Conservation (phyloP, 2,888 invertebrate genomes). For the Chrysotoxum bicinctum region DNA sequence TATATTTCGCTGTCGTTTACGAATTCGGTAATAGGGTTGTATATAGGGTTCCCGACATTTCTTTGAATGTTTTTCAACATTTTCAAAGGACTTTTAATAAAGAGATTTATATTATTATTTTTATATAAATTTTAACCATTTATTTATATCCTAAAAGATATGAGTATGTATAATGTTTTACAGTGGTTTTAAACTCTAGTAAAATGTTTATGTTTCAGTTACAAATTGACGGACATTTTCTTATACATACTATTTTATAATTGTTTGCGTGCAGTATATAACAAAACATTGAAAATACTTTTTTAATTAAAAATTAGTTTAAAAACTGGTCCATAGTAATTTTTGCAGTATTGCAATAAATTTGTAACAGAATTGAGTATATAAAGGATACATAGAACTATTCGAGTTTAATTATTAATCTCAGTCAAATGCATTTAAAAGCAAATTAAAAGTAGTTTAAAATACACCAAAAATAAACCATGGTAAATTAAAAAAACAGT, state of each 20-base stretch:
- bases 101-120: not conserved
- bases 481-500: not conserved
- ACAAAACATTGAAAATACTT: conserved; percentile 1
- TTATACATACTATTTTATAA: not conserved
- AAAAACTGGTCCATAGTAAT: conserved; percentile 18
- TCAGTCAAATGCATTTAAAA: conserved; percentile 60
- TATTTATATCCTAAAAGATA: conserved; percentile 21
- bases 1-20: too few relatives aligned
- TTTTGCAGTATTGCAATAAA: conserved; percentile 13
- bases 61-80: too few relatives aligned
- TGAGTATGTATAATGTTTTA: not conserved
- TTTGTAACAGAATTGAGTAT: conserved; percentile 19
- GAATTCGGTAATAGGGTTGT: too few relatives aligned
- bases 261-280: not conserved
- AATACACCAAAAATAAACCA: not conserved
- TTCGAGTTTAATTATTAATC: conserved; percentile 54
- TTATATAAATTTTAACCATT: conserved; percentile 10
- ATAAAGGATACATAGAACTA: conserved; percentile 10
- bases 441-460: conserved; percentile 3
- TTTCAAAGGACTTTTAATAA: too few relatives aligned
- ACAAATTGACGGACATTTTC: conserved; percentile 57
- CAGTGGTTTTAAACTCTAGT: not conserved
- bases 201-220: conserved; percentile 44
- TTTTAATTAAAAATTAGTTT: not conserved
- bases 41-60: too few relatives aligned